phyloP scores from a whole-genome alignment of 2,888 invertebrate genomes.

The Danaus chrysippus region DNA sequence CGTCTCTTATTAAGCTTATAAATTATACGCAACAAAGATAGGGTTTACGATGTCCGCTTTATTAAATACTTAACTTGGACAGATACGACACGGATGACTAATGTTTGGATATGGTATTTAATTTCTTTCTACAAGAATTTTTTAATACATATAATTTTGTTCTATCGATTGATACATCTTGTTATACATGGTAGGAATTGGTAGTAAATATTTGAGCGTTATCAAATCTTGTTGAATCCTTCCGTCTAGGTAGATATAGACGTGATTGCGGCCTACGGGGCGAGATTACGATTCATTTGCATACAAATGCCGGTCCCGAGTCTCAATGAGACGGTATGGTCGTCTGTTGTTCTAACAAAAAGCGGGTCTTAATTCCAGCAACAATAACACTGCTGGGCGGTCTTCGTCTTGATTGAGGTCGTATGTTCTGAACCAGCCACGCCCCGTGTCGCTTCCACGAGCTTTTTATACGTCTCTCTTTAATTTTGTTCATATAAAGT shows the following conservation, averaged over 20 bases:
- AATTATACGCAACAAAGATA: constrained; percentile 38
- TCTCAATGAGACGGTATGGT: constrained; percentile 63
- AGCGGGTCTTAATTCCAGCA: constrained; percentile 67
- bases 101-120: constrained; percentile 13
- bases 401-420: constrained; percentile 55
- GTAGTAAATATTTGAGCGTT: neutral
- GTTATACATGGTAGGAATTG: too few relatives aligned
- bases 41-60: constrained; percentile 40
- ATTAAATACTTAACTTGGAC: constrained; percentile 43
- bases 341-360: constrained; percentile 71
- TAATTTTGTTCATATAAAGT: constrained; percentile 21
- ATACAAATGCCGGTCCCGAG: constrained; percentile 69
- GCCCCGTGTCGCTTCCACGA: constrained; percentile 53
- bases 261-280: constrained; percentile 59
- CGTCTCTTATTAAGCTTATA: constrained; percentile 33
- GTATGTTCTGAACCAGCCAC: constrained; percentile 20
- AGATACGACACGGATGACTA: constrained; percentile 4
- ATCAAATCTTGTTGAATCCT: constrained; percentile 19
- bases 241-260: constrained; percentile 46
- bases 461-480: constrained; percentile 46
- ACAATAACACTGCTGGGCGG: constrained; percentile 58
- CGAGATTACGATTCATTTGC: constrained; percentile 73
- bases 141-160: constrained; percentile 11
- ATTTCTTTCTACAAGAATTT: constrained; percentile 9
- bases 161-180: constrained; percentile 2